phyloP scores from a whole-genome alignment of 2,113 vertebrate species.

The Coptodon rendalli region DNA sequence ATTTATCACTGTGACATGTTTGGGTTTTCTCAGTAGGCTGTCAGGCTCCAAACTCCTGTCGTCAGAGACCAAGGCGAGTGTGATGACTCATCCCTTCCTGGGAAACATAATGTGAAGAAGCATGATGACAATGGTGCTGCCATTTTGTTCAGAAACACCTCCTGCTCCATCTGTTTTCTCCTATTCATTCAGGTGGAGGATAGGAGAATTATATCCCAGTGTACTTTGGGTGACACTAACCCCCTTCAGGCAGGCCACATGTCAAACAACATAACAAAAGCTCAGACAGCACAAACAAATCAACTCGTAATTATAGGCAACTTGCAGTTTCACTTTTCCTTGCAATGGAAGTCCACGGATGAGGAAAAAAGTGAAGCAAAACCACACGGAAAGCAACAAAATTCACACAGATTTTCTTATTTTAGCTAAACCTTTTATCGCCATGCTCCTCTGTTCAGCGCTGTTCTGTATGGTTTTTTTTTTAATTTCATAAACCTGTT shows the following conservation, averaged over 20 bases:
- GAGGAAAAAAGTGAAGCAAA: background rate
- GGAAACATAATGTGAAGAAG: background rate
- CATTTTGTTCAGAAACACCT: background rate
- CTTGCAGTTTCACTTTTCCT: background rate
- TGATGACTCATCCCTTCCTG: conserved; percentile 3
- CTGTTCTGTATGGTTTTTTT: background rate
- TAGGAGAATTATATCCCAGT: background rate
- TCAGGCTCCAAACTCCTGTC: background rate
- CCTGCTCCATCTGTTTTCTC: background rate
- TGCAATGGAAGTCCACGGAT: background rate
- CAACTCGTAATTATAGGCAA: background rate
- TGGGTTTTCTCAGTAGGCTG: conserved; percentile 8
- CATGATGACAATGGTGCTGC: background rate
- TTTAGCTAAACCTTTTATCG: background rate
- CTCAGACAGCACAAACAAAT: background rate
- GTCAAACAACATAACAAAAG: background rate
- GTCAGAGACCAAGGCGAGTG: background rate
- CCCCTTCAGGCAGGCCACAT: background rate
- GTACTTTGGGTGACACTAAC: background rate
- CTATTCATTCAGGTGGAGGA: background rate
- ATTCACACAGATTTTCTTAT: background rate
- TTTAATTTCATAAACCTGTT: background rate
- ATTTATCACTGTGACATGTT: conserved; percentile 16
- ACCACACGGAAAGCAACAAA: background rate
- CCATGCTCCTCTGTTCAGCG: background rate